A percentile compares a stretch with the other conserved stretches of the same genome.
These are phyloP conservation scores for Dolomedes plantarius DNA, from an alignment of 2,888 invertebrate genomes.

Conservation along the genomic window DNA sequence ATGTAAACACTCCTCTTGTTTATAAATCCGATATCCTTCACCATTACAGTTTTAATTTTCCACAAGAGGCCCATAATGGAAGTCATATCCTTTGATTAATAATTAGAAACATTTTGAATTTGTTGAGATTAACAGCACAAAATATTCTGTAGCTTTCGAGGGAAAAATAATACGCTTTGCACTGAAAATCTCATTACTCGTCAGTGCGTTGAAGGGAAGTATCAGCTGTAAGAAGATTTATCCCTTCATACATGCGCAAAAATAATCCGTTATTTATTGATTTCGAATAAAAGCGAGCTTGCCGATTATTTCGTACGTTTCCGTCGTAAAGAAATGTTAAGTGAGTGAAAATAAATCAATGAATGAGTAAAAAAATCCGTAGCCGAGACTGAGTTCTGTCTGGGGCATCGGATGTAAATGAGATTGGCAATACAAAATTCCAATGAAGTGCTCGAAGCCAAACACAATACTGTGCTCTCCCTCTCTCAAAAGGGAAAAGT, in stretches of 20 bases:
- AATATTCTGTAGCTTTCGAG: no score
- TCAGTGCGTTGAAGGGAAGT: background rate
- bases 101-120: no score
- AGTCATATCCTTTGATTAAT: no score
- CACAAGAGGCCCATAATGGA: no score
- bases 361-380: background rate
- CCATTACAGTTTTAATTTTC: no score
- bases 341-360: background rate
- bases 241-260: background rate
- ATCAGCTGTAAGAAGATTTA: background rate
- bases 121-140: no score
- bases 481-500: conserved; percentile 3
- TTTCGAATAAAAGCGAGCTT: background rate
- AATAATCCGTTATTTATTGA: background rate
- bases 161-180: no score
- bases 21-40: no score
- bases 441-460: conserved; percentile 40
- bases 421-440: conserved; percentile 50
- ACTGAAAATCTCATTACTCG: background rate
- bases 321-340: background rate
- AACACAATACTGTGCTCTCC: conserved; percentile 38
- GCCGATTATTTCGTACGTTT: background rate
- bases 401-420: conserved; percentile 58
- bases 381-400: background rate
- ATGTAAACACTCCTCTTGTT: no score